These are phyloP conservation scores for Odontophorus gujanensis DNA, from an alignment of 2,113 vertebrate genomes.

Conservation along the genomic window DNA sequence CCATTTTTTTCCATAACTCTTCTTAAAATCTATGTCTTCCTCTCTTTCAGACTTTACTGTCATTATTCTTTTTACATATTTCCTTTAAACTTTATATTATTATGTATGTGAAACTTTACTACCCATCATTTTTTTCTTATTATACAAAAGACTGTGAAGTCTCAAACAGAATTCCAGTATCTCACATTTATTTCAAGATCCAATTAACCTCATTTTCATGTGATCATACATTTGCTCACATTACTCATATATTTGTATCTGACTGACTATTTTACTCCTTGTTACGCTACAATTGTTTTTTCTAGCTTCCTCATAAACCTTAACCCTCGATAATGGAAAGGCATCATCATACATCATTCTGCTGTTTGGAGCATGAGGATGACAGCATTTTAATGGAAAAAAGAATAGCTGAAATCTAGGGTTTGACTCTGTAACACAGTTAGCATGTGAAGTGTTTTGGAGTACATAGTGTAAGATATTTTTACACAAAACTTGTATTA, in stretches of 20 bases:
- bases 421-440: not conserved
- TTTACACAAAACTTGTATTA: not conserved
- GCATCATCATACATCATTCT: not conserved
- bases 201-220: conserved; percentile 33
- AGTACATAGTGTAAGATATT: not conserved
- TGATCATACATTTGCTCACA: not conserved
- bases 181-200: conserved; percentile 19
- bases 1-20: not conserved
- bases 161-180: not conserved
- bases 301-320: not conserved
- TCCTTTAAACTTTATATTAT: not conserved
- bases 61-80: not conserved
- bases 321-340: not conserved
- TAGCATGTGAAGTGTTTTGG: not conserved
- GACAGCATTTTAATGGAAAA: not conserved
- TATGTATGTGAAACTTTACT: not conserved
- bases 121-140: not conserved
- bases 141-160: not conserved
- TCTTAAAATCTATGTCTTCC: not conserved
- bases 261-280: not conserved
- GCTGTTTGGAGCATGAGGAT: not conserved
- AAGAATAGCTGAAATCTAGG: not conserved
- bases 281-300: not conserved
- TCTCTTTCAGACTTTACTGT: not conserved
- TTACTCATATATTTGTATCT: not conserved